Base-by-base conservation (phyloP, 2,888 invertebrate species). In the Chrysomela aeneicollis region DNA sequence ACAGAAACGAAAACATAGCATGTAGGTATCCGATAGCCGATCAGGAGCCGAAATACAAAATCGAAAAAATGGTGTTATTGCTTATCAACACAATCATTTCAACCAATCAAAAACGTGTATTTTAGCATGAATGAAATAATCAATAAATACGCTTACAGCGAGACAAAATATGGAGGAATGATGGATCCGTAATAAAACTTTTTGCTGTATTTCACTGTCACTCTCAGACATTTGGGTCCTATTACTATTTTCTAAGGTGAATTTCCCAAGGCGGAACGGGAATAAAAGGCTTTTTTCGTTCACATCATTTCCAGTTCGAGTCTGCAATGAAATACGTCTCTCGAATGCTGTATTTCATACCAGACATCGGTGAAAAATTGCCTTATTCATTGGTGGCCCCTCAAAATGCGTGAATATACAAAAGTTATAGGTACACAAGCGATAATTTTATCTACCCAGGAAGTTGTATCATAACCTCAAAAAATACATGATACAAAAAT, bases 391-490 rank as follows among this genome's bases (percentile, higher is more conserved):
- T 18, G 35, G 32, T 12, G 53, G 10, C 22, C 19, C 21, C 18
- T 35, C 35, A 19, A 35, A 26, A 5, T 37, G 53, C 12, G 22
- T 37, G 37, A 54, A 54, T 54, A 9, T 32, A 26, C 19, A 19
- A 32, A 35, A 32, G 21, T 54, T 54, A 19, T 54, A n/a, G n/a
- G n/a, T n/a, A 19, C 37, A 12, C 19, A 21, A 42, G 42, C 15
- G 15, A 42, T 12, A n/a, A 42, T 42, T 42, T 35, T 35, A n/a
- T n/a, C n/a, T 26, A 26, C 6, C 6, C 26, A 26, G 26, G 26
- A 26, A 26, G 26, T 88, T 94, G 90, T 84, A 97, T 97, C 85
- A 97, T 97, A 74, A 96, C 91, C 63, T 97, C 94, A 64, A 97
- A 97, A 85, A 97, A 97, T 71, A 98, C n/a, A n/a, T n/a, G n/a